Evolutionary conservation across 2,888 invertebrate genomes (phyloP), one percentile per base, ranked within the genome.

Genomic region (Mythimna albipuncta): DNA sequence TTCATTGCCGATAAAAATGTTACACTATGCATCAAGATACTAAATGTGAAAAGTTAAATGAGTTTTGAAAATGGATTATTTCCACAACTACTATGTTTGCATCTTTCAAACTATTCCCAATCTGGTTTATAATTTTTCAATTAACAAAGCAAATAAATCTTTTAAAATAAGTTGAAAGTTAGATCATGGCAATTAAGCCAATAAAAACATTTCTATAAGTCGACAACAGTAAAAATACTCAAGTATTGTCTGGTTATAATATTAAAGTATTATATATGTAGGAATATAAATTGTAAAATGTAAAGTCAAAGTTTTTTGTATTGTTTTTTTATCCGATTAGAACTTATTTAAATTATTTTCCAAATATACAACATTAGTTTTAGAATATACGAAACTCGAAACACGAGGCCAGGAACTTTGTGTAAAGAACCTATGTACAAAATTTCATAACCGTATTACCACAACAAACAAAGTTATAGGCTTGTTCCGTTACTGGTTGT

Each of bases 11-110:
- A 26, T 19, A 13, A 52, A 52, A 6, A 0, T 32, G 69, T 61
- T 6, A 13, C 38, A 38, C 13, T n/a, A 52, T 21, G 44, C 63
- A 13, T 52, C 26, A 52, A 57, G 3, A 59, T 41, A 2, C 44
- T 35, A 52, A n/a, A 71, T 54, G n/a, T 64, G 11, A 79, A 75
- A 79, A 75, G 72, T 75, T 75, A 38, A 72, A 72, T 75, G 44
- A 72, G 52, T 79, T 79, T 52, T 54, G 19, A 54, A 64, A 79
- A 75, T 21, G 9, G 19, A 32, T 38, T 72, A 32, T 38, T 64
- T n/a, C n/a, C 21, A 38, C 35, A 61, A 61, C 13, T 50, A 57
- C 35, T 77, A 50, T 61, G 77, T 47, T 55, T 76, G 55, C 68
- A 77, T 19, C 32, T 69, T 69, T 70, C 1, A 54, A 78, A 32